A percentile compares a stretch with the other conserved stretches of the same genome.
Conservation (phyloP, 1,140 invertebrate genomes). For the Heliconius hewitsoni region DNA sequence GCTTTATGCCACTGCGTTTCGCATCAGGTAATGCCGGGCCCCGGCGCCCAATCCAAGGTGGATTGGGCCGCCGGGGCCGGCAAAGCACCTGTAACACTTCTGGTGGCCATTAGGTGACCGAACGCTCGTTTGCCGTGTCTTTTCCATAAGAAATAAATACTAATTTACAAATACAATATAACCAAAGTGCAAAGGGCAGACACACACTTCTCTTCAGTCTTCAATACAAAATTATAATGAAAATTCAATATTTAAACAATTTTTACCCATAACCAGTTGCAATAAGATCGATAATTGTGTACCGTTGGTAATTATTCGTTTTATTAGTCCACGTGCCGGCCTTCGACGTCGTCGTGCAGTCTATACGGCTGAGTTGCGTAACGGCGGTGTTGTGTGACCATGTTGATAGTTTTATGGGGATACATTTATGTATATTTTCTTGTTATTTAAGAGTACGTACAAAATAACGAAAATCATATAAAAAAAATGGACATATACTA, state of each 20-base stretch:
- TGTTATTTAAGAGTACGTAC: not conserved
- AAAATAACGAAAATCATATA: too few relatives aligned
- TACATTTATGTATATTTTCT: not conserved
- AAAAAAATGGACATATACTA: too few relatives aligned
- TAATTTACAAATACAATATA: not conserved
- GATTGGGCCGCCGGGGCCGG: too few relatives aligned
- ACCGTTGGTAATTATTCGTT: conserved; percentile 18
- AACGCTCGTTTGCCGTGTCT: too few relatives aligned
- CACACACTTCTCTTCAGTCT: not conserved
- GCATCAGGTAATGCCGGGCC: too few relatives aligned
- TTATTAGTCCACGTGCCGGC: conserved; percentile 34
- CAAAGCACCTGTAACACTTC: too few relatives aligned
- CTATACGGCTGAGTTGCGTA: conserved; percentile 37
- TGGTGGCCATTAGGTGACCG: too few relatives aligned
- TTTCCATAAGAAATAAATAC: too few relatives aligned
- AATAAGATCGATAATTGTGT: conserved; percentile 16
- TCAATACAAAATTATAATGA: conserved; percentile 17
- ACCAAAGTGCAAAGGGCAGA: conserved; percentile 14
- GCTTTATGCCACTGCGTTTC: too few relatives aligned
- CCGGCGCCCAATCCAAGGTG: too few relatives aligned
- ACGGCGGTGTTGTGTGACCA: conserved; percentile 13
- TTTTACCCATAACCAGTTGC: not conserved
- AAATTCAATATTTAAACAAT: conserved; percentile 1
- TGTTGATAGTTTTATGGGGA: not conserved
- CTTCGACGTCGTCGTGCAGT: conserved; percentile 42